Evolutionary conservation across 2,797 vertebrate species (phyloP).

Genomic region (Lagocephalus sceleratus): DNA sequence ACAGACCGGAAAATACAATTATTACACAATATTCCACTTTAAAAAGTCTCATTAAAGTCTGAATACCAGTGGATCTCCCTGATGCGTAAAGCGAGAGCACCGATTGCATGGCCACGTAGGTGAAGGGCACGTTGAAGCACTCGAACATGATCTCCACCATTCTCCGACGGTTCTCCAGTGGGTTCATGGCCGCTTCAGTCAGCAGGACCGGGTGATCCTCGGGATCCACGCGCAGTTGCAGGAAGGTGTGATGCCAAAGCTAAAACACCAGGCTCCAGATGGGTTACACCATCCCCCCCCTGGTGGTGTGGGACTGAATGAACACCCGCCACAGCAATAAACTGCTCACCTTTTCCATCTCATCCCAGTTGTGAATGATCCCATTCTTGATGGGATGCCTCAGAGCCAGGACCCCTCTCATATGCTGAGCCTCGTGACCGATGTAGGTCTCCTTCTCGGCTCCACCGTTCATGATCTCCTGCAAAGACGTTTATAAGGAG

Average conservation of each 20-base stretch:
- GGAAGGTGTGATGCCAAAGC: constrained; percentile 79
- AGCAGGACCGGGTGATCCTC: constrained; percentile 76
- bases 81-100: constrained; percentile 74
- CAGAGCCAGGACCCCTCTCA: constrained; percentile 76
- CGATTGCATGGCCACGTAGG: constrained; percentile 77
- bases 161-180: constrained; percentile 63
- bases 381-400: constrained; percentile 75
- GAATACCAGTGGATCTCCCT: constrained; percentile 72
- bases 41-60: neutral
- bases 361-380: constrained; percentile 75
- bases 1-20: neutral
- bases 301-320: too few species aligned
- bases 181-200: constrained; percentile 74
- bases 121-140: constrained; percentile 67
- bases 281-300: too few species aligned
- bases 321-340: neutral
- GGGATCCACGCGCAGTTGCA: constrained; percentile 67
- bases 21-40: neutral
- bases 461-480: constrained; percentile 73
- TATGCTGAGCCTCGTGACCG: constrained; percentile 75
- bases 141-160: constrained; percentile 80
- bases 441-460: constrained; percentile 64
- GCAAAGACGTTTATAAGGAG: neutral
- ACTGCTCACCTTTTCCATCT: constrained; percentile 74
- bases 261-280: constrained; percentile 25